Evolutionary conservation across 37 sponge, comb jelly and placozoan genomes (phyloP).

Genomic region (Theonella swinhoei): DNA sequence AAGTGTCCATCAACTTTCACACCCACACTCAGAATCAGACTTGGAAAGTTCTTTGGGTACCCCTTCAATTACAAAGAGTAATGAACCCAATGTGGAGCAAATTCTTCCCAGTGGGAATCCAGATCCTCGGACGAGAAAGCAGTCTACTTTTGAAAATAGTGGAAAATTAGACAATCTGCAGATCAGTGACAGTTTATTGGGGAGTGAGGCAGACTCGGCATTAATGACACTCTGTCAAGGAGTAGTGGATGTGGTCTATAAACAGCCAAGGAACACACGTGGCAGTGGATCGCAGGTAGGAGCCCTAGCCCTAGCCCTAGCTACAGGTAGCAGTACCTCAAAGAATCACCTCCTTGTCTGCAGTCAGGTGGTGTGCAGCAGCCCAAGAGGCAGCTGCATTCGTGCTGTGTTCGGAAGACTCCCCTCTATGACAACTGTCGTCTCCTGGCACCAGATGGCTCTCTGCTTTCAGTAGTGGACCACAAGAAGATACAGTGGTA

Average conservation of each 20-base stretch:
- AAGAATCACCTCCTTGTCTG: neutral
- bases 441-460: constrained; percentile 82
- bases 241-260: constrained; percentile 38
- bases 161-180: too few relatives aligned
- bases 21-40: too few relatives aligned
- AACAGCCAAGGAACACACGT: constrained; percentile 2
- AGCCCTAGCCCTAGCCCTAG: neutral
- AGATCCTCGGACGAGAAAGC: too few relatives aligned
- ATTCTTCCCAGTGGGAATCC: neutral
- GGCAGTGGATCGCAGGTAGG: neutral
- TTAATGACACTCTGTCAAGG: constrained; percentile 48
- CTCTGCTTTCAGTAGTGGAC: constrained; percentile 70
- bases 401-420: constrained; percentile 43
- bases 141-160: too few relatives aligned
- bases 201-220: neutral
- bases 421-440: constrained; percentile 83
- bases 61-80: neutral
- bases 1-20: too few relatives aligned
- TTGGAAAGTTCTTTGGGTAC: too few relatives aligned
- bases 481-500: constrained; percentile 86
- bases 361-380: neutral
- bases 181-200: neutral
- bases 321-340: neutral
- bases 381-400: constrained; percentile 22
- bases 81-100: neutral